phyloP scores from a whole-genome alignment of 2,888 invertebrate species.

The Ashinkailepas kermadecensis region DNA sequence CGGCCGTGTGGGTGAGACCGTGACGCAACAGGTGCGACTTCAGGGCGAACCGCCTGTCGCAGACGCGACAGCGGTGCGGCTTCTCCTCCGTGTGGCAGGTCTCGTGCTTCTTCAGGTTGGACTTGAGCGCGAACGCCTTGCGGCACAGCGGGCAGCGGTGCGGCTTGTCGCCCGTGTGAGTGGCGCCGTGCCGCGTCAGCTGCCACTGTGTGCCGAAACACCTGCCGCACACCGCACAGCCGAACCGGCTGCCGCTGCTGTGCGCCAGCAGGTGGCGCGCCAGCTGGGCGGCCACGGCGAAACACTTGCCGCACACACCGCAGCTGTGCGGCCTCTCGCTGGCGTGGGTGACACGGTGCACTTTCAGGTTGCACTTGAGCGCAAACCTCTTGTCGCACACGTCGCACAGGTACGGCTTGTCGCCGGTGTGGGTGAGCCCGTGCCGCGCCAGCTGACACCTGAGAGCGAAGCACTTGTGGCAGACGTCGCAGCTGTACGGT shows the following conservation, averaged over 20 bases:
- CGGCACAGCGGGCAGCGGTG: conserved; percentile 30
- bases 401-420: conserved; percentile 29
- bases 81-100: too few species aligned
- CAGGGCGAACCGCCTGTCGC: too few species aligned
- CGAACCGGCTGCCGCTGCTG: conserved; percentile 30
- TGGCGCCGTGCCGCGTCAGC: conserved; percentile 28
- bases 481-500: too few species aligned
- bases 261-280: conserved; percentile 32
- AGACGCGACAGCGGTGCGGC: too few species aligned
- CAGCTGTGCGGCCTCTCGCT: conserved; percentile 29
- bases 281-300: conserved; percentile 30
- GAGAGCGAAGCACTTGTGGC: conserved; percentile 27
- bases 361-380: conserved; percentile 29
- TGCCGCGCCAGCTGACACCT: conserved; percentile 29
- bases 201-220: conserved; percentile 28
- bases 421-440: conserved; percentile 29
- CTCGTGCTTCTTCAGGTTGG: too few species aligned
- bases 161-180: conserved; percentile 28
- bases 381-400: conserved; percentile 30
- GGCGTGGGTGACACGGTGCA: conserved; percentile 29
- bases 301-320: conserved; percentile 28
- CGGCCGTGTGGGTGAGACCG: too few species aligned
- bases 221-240: conserved; percentile 30
- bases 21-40: too few species aligned
- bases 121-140: conserved; percentile 25